Percentiles rank a stretch among this genome's conserved stretches.
phyloP scores from a whole-genome alignment of 2,797 vertebrate species.

The Sylvilagus floridanus region DNA sequence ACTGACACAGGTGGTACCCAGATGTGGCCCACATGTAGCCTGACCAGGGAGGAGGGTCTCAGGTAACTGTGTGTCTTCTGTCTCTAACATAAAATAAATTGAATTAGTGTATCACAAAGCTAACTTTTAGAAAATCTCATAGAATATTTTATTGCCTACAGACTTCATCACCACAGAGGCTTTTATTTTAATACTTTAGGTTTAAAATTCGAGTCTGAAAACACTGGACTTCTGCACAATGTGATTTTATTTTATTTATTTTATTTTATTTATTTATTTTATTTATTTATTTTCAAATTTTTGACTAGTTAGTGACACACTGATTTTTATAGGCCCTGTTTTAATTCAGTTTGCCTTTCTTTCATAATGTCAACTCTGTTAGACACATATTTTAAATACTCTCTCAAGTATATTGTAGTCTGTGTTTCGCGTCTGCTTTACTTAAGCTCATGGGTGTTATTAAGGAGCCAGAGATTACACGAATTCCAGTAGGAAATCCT shows the following conservation, averaged over 20 bases:
- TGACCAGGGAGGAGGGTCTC: not conserved
- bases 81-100: conserved; percentile 71
- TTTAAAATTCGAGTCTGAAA: conserved; percentile 14
- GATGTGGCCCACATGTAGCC: not conserved
- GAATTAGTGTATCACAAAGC: conserved; percentile 61
- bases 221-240: not conserved
- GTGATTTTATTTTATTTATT: not conserved
- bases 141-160: not conserved
- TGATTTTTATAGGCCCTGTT: conserved; percentile 22
- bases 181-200: not conserved
- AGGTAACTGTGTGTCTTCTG: conserved; percentile 41
- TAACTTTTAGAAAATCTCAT: not conserved
- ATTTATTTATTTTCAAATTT: not conserved
- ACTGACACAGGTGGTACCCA: not conserved
- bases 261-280: too few relatives aligned
- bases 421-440: not conserved
- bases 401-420: not conserved
- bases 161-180: not conserved
- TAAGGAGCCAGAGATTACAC: conserved; percentile 14
- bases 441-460: not conserved
- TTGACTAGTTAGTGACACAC: not conserved
- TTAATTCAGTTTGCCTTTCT: conserved; percentile 41
- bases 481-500: conserved; percentile 27
- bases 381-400: conserved; percentile 28
- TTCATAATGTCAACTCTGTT: not conserved